phyloP scores from a whole-genome alignment of 2,888 invertebrate genomes.

The Conops quadrifasciatus region DNA sequence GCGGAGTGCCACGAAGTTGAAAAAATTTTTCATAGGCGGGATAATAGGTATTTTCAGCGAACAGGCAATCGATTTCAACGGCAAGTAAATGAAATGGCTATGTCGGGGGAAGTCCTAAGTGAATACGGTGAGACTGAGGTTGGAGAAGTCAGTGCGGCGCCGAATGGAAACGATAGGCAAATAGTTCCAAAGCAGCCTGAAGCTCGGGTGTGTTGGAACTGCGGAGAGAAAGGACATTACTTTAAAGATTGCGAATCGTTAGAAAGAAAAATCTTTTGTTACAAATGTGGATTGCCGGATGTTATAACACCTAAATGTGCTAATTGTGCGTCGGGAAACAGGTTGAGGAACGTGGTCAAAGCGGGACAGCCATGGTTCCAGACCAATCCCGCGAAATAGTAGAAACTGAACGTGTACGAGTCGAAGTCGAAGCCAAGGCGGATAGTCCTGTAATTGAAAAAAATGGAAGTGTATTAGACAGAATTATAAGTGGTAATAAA shows the following conservation, averaged over 20 bases:
- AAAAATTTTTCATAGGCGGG: too few relatives aligned
- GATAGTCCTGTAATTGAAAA: not conserved
- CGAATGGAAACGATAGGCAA: not conserved
- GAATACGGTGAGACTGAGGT: not conserved
- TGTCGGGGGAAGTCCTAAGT: not conserved
- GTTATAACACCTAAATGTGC: conserved; percentile 26
- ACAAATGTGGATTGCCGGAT: conserved; percentile 6
- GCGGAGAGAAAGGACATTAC: not conserved
- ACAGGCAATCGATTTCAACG: too few relatives aligned
- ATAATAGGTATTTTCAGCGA: too few relatives aligned
- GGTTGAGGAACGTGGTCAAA: not conserved
- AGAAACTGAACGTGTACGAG: not conserved
- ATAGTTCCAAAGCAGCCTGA: not conserved
- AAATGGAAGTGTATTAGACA: not conserved
- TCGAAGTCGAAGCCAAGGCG: not conserved
- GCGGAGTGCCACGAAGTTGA: conserved; percentile 1
- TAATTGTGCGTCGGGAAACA: conserved; percentile 15
- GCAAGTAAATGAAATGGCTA: too few relatives aligned
- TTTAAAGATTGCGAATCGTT: conserved; percentile 6
- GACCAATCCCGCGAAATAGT: not conserved
- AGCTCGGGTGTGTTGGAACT: conserved; percentile 12
- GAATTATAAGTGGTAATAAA: too few relatives aligned
- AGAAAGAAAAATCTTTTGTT: conserved; percentile 10
- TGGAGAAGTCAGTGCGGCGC: not conserved
- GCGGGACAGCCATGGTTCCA: conserved; percentile 5